phyloP scores from a whole-genome alignment of 2,888 invertebrate genomes.

The Eupithecia pulchellata region DNA sequence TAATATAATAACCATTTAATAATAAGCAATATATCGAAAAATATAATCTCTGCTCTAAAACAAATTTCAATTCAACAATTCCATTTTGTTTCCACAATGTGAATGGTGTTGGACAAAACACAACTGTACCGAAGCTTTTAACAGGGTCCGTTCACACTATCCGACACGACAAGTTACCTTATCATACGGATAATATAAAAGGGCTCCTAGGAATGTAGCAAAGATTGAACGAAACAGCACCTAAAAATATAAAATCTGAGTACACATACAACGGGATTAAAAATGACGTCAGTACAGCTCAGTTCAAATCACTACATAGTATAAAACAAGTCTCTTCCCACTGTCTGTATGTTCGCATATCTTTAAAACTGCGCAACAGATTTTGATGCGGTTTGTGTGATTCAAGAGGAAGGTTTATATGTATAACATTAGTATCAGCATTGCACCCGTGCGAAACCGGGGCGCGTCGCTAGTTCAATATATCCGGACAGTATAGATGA shows the following conservation, averaged over 20 bases:
- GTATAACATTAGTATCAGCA: too few species aligned
- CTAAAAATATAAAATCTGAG: constrained; percentile 54
- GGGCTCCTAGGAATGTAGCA: constrained; percentile 70
- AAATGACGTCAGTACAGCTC: background rate
- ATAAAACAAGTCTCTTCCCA: too few species aligned
- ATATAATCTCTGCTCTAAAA: constrained; percentile 79
- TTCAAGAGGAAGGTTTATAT: too few species aligned
- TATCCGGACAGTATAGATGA: background rate
- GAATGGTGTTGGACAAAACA: constrained; percentile 46
- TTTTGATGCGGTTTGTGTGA: too few species aligned
- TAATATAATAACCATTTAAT: constrained; percentile 54
- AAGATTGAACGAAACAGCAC: constrained; percentile 67
- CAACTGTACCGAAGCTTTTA: constrained; percentile 62
- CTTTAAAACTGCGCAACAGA: too few species aligned
- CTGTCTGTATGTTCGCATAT: too few species aligned
- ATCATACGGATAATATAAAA: background rate
- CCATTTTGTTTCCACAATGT: constrained; percentile 59
- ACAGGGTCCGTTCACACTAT: constrained; percentile 45
- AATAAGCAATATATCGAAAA: constrained; percentile 79
- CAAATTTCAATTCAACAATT: constrained; percentile 80
- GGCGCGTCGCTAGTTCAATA: too few species aligned
- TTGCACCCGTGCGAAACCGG: too few species aligned
- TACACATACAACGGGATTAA: background rate
- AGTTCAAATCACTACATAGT: too few species aligned
- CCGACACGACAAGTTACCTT: background rate